These are phyloP conservation scores for Periophthalmus modestus DNA, from an alignment of 2,113 vertebrate genomes.

Conservation along the genomic window DNA sequence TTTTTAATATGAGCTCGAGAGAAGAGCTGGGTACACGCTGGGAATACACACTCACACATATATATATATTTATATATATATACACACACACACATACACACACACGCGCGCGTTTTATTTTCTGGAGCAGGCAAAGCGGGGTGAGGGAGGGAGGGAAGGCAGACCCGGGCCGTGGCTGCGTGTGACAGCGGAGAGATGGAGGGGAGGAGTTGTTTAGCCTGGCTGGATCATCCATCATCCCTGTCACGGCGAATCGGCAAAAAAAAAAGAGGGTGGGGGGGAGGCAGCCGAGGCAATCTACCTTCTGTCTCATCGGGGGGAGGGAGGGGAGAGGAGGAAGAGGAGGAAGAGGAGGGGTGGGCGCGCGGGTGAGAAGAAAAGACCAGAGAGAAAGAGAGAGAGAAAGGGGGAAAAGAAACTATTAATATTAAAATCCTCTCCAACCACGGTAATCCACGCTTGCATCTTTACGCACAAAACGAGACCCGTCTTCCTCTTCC, in stretches of 20 bases:
- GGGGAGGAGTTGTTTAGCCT: constrained; percentile 89
- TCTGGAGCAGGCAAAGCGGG: constrained; percentile 71
- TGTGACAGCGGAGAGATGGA: constrained; percentile 87
- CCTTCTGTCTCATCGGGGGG: constrained; percentile 88
- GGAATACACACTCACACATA: constrained; percentile 76
- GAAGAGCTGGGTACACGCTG: constrained; percentile 53
- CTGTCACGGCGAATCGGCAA: constrained; percentile 92
- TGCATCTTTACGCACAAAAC: constrained; percentile 71
- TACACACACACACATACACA: no score
- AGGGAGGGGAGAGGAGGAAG: neutral
- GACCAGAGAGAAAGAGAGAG: neutral
- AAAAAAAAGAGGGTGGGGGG: constrained; percentile 65
- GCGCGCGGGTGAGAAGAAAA: neutral
- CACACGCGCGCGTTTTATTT: constrained; percentile 65
- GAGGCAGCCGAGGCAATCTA: constrained; percentile 86
- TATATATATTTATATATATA: constrained; percentile 2
- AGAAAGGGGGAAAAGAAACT: constrained; percentile 70
- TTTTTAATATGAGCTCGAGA: constrained; percentile 60
- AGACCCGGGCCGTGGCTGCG: constrained; percentile 73
- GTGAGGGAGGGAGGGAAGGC: neutral
- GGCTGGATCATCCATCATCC: constrained; percentile 96
- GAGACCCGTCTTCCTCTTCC: constrained; percentile 68
- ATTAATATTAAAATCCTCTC: constrained; percentile 94
- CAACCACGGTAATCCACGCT: constrained; percentile 74
- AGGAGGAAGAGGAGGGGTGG: neutral